Evolutionary conservation across 2,797 vertebrate species (phyloP).

Genomic region (Pangasius sanitwongsei): DNA sequence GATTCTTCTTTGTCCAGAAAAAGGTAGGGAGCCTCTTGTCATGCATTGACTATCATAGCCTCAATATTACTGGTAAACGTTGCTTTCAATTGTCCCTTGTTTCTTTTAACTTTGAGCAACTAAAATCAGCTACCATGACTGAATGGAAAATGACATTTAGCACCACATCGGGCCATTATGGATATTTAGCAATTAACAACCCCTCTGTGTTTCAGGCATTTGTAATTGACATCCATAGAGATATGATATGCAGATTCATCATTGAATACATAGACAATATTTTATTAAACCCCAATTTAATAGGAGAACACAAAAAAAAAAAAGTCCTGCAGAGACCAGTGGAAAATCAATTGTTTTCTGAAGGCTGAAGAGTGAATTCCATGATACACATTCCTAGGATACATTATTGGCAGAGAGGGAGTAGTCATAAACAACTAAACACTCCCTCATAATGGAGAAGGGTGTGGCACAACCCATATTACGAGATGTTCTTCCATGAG

Average conservation of each 20-base stretch:
- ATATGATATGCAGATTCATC: background rate
- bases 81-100: background rate
- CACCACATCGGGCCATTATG: background rate
- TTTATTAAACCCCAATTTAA: background rate
- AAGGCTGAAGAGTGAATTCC: background rate
- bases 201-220: background rate
- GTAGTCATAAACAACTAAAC: background rate
- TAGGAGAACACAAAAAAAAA: background rate
- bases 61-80: background rate
- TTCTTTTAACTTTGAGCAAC: background rate
- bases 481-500: background rate
- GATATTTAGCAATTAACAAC: background rate
- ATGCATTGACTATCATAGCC: background rate
- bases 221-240: background rate
- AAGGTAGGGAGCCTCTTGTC: background rate
- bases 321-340: background rate
- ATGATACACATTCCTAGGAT: background rate
- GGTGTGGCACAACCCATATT: background rate
- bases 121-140: background rate
- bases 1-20: background rate
- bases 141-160: background rate
- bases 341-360: background rate
- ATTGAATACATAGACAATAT: background rate
- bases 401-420: background rate
- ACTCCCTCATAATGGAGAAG: background rate